Evolutionary conservation across 2,797 vertebrate genomes (phyloP), one percentile per base, ranked within the genome.

Genomic region (Dryobates pubescens): DNA sequence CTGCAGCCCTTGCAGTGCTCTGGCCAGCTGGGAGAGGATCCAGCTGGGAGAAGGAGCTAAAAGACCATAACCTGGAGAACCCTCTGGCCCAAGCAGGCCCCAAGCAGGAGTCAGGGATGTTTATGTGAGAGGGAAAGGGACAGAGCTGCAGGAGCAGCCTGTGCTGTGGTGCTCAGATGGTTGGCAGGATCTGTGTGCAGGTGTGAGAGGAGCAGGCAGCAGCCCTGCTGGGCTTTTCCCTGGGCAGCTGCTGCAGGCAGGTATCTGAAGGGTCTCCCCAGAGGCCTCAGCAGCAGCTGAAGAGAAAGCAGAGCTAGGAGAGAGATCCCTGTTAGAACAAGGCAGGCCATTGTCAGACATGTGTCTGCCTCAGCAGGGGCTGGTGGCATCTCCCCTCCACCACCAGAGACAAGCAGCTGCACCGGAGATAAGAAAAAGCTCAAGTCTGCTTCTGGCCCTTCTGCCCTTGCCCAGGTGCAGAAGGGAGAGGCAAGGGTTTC

Each of bases 271-370:
- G 51, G 57, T 90, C 76, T 74, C 88, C 92, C 80, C 2, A 4
- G 83, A 88, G 94, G 76, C 70, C 63, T 70, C 47, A 0, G 72
- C 41, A 67, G 34, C 67, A n/a, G 64, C 26, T 49, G 27, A 26
- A 84, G 69, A 76, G 86, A 62, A 68, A 57, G 7, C 2, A 0
- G 36, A 13, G 38, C 15, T 67, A 45, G 8, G 30, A 54, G 56
- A 32, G 78, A 76, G 74, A 56, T 67, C 36, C 36, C 23, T 82
- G 92, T 67, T 82, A 16, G 2, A 58, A 87, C 88, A 68, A 67
- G 74, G 92, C 67, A 85, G 86, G 92, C 82, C 95, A 76, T 86
- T 94, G 93, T 92, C 88, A 64, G 92, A 91, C 77, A 32, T 2
- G 3, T 70, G 88, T 61, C 7, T 69, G 6, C 1, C 4, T 8